These are phyloP conservation scores for Seriola rivoliana DNA, from an alignment of 2,113 vertebrate species.

Conservation along the genomic window DNA sequence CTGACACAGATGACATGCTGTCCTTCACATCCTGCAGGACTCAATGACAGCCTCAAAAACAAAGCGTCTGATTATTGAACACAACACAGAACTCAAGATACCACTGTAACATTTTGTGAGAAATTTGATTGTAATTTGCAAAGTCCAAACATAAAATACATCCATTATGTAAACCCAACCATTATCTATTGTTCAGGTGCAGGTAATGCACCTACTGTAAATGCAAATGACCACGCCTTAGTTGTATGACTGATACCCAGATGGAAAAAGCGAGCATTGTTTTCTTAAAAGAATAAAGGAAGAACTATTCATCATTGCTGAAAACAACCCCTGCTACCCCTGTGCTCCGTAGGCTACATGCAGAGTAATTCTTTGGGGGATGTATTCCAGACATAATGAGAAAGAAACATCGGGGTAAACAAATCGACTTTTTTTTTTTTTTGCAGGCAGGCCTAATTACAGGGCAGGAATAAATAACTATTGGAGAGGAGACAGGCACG, in stretches of 20 bases:
- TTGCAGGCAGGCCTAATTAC: slow-evolving; percentile 78
- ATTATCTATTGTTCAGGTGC: slow-evolving; percentile 4
- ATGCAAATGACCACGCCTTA: slow-evolving; percentile 43
- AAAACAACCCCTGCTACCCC: slow-evolving; percentile 54
- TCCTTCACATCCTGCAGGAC: neutral
- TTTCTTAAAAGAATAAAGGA: slow-evolving; percentile 64
- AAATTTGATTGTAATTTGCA: slow-evolving; percentile 15
- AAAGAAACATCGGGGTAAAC: slow-evolving; percentile 78
- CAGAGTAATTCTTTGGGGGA: slow-evolving; percentile 70
- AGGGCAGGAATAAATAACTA: slow-evolving; percentile 79
- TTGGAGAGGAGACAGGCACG: slow-evolving; percentile 67
- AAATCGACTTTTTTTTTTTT: slow-evolving; percentile 77
- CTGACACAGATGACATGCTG: neutral
- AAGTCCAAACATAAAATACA: slow-evolving; percentile 14
- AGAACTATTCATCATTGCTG: slow-evolving; percentile 66
- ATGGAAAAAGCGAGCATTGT: slow-evolving; percentile 29
- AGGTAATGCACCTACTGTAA: slow-evolving; percentile 11
- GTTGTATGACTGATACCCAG: slow-evolving; percentile 37
- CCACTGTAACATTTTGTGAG: neutral
- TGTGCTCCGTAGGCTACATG: slow-evolving; percentile 64
- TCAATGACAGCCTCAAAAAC: neutral
- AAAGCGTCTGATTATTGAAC: neutral
- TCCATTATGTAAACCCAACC: slow-evolving; percentile 5
- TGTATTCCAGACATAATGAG: slow-evolving; percentile 79
- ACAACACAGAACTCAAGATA: neutral